Evolutionary conservation across 2,888 invertebrate genomes (phyloP).

Genomic region (Dyspetes luteomarginatus): DNA sequence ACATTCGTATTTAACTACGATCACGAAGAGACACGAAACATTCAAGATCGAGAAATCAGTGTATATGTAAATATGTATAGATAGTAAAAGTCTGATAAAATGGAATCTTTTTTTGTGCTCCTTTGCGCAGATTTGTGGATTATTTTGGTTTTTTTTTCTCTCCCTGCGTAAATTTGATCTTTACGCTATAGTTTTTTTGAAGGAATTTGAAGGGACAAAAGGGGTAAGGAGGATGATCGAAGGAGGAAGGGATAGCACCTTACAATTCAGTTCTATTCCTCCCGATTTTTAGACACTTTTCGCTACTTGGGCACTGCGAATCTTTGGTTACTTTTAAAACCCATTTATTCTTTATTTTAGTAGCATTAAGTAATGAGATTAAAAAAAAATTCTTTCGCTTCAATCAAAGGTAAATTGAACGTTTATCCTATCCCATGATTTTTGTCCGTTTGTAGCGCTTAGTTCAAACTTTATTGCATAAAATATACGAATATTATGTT

Average conservation of each 20-base stretch:
- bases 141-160: conserved; percentile 14
- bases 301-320: no score
- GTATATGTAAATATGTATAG: conserved; percentile 53
- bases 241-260: conserved; percentile 37
- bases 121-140: conserved; percentile 7
- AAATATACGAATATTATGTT: no score
- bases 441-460: no score
- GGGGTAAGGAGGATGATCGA: not conserved
- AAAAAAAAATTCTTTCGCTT: no score
- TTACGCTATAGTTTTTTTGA: not conserved
- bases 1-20: conserved; percentile 42
- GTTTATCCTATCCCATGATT: no score
- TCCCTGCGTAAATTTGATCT: conserved; percentile 6
- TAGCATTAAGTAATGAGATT: no score
- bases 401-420: no score
- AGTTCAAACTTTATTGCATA: no score
- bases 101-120: conserved; percentile 18
- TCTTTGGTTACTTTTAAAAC: no score
- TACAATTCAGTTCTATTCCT: no score
- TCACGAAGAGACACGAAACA: conserved; percentile 51
- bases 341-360: no score
- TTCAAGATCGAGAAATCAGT: conserved; percentile 50
- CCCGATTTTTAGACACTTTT: no score
- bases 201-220: conserved; percentile 7
- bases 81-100: conserved; percentile 19